Base-by-base conservation (phyloP, 1,140 invertebrate species). In the Argopecten irradians region DNA sequence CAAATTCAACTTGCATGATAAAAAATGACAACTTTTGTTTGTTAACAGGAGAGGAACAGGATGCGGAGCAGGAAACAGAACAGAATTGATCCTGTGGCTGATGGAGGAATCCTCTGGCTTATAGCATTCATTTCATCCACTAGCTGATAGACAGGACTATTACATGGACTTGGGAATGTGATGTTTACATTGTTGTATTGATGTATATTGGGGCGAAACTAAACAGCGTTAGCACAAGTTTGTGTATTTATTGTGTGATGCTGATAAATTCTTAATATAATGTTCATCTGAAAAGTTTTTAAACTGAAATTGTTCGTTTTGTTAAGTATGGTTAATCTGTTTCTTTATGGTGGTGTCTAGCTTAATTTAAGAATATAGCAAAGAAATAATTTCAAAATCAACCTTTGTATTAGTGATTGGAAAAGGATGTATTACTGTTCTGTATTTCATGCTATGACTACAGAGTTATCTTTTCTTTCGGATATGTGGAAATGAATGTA, bases 91-190 rank as follows among this genome's bases (percentile, higher is more conserved):
- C 55, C 55, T 16, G 16, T 28, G n/a, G 55, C 55, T 71, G 55
- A n/a, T n/a, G n/a, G n/a, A 71, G 55, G 55, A 71, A 5, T 28
- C 55, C 28, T 55, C 16, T 5, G 1, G 11, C 8, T 28, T 71
- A 71, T 71, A 28, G 28, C 55, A 71, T 71, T 71, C 55, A 71
- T n/a, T 71, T 71, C 55, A 71, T 71, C 55, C n/a, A 71, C 55
- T 71, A 71, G 55, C 55, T 28, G 28, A 71, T 71, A 71, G 55
- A 71, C 55, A 71, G 55, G 55, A 71, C 55, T 71, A 71, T n/a
- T 28, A 28, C 16, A 71, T 71, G 55, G 55, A 71, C n/a, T 71
- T 71, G 55, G 55, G 55, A 71, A 71, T 71, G 55, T 71, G n/a
- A 71, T 71, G 55, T 71, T 71, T 71, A 71, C 55, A 28, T 71